These are phyloP conservation scores for Acrocephalus scirpaceus DNA, from an alignment of 2,797 vertebrate species.

Conservation along the genomic window DNA sequence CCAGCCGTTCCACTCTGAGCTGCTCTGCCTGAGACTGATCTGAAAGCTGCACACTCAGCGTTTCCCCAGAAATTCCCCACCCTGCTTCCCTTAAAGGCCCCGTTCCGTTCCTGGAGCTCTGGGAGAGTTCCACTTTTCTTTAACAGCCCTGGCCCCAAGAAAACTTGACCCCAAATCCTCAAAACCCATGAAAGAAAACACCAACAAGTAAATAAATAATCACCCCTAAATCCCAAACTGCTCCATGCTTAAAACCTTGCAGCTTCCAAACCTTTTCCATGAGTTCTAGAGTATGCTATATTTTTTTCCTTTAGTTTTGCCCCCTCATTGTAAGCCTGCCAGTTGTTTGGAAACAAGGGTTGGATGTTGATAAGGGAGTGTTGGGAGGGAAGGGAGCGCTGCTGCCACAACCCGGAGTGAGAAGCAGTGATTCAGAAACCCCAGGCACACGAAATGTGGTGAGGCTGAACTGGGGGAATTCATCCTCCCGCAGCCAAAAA, in stretches of 20 bases:
- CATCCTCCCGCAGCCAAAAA: not conserved
- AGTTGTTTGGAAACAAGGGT: not conserved
- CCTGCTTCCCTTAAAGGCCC: not conserved
- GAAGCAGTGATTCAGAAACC: not conserved
- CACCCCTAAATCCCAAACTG: not conserved
- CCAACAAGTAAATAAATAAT: not conserved
- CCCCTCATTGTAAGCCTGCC: not conserved
- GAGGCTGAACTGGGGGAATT: not conserved
- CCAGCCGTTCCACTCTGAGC: not conserved
- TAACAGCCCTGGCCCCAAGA: not conserved
- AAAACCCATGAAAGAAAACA: not conserved
- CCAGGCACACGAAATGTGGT: fast-evolving
- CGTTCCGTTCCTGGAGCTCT: not conserved
- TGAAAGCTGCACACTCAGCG: not conserved
- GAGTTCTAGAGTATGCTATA: not conserved
- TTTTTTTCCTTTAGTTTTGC: not conserved
- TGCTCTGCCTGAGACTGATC: not conserved
- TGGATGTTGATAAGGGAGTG: not conserved
- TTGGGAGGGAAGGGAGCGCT: not conserved
- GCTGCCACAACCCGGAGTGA: not conserved
- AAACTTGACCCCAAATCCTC: not conserved
- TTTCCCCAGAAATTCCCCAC: not conserved
- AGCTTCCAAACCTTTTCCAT: not conserved
- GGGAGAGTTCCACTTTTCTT: not conserved
- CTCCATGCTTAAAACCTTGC: not conserved